phyloP scores from a whole-genome alignment of 1,140 invertebrate species.

The Lethrus apterus region DNA sequence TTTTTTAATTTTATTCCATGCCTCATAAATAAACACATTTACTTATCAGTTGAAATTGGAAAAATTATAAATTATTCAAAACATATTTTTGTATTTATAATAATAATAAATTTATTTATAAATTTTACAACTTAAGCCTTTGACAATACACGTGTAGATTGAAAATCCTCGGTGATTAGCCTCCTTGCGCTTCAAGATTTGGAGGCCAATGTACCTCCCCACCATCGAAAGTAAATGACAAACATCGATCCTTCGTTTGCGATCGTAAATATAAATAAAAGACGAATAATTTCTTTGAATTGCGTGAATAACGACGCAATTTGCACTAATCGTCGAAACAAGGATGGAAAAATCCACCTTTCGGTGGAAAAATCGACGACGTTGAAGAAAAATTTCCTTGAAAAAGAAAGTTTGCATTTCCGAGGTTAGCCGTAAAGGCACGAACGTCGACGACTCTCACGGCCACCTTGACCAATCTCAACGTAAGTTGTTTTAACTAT shows the following conservation, averaged over 20 bases:
- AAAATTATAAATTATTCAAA: too few species aligned
- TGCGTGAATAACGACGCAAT: too few species aligned
- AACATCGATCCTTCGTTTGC: constrained; percentile 6
- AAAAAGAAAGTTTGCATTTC: constrained; percentile 31
- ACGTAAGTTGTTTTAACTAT: constrained; percentile 28
- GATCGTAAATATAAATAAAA: neutral
- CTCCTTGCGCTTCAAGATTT: constrained; percentile 16
- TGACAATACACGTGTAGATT: constrained; percentile 18
- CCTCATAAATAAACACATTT: too few species aligned
- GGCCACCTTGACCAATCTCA: constrained; percentile 36
- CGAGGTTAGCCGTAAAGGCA: constrained; percentile 20
- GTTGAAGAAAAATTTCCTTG: constrained; percentile 7
- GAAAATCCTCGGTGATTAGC: constrained; percentile 16
- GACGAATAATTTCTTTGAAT: too few species aligned
- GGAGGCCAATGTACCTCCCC: constrained; percentile 6
- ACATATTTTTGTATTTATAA: too few species aligned
- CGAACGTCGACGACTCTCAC: constrained; percentile 18
- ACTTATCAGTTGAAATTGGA: too few species aligned
- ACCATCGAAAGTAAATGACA: constrained; percentile 12
- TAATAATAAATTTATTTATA: too few species aligned
- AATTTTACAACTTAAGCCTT: too few species aligned
- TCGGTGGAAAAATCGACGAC: neutral
- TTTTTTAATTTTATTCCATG: too few species aligned
- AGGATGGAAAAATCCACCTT: too few species aligned
- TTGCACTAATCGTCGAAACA: too few species aligned